These are phyloP conservation scores for Caranx melampygus DNA, from an alignment of 2,113 vertebrate genomes.

Conservation along the genomic window DNA sequence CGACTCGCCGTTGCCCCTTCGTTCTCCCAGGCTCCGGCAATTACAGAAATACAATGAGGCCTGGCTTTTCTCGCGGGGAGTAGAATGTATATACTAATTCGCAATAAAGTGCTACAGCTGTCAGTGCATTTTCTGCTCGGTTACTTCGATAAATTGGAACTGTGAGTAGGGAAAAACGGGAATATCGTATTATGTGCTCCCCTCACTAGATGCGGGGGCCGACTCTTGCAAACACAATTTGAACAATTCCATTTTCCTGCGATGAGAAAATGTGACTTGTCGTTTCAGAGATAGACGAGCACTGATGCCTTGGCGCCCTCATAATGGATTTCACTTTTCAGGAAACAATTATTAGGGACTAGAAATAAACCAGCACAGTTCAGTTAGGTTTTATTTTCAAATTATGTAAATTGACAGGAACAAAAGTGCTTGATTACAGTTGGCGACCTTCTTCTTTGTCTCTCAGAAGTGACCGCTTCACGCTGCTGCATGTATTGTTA, in stretches of 20 bases:
- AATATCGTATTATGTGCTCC: conserved; percentile 88
- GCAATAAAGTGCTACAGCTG: conserved; percentile 99
- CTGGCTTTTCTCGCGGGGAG: conserved; percentile 91
- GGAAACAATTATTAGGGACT: conserved; percentile 77
- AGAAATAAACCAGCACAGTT: conserved; percentile 44
- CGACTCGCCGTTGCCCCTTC: conserved; percentile 89
- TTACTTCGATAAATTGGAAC: conserved; percentile 99
- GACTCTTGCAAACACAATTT: conserved; percentile 94
- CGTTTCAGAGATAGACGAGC: conserved; percentile 90
- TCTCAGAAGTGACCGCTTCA: conserved; percentile 1
- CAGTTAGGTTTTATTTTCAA: conserved; percentile 58
- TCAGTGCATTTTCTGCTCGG: conserved; percentile 99
- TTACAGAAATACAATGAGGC: conserved; percentile 98
- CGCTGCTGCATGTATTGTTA: neutral
- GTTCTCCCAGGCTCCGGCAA: conserved; percentile 92
- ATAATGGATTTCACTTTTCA: conserved; percentile 80
- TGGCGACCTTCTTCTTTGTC: conserved; percentile 31
- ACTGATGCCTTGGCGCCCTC: conserved; percentile 84
- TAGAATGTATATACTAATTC: conserved; percentile 99
- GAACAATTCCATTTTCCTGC: conserved; percentile 85
- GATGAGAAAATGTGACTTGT: conserved; percentile 90
- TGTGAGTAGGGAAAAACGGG: conserved; percentile 89
- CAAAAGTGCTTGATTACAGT: conserved; percentile 52
- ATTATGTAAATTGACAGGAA: conserved; percentile 55
- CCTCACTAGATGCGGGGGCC: conserved; percentile 81